phyloP scores from a whole-genome alignment of 2,113 vertebrate genomes.

The Urocolius indicus region DNA sequence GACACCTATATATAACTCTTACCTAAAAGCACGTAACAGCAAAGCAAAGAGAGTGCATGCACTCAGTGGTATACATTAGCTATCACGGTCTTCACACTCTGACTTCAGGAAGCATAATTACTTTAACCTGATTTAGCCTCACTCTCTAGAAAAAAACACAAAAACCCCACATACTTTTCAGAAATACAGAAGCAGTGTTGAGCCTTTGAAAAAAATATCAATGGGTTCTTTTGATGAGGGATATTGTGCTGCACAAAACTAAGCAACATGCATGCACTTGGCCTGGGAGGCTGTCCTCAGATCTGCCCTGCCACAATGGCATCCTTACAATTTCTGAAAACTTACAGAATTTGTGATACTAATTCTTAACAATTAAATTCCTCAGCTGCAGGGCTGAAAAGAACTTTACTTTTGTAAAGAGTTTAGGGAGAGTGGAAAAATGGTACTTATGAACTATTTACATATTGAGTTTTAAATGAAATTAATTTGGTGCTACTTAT shows the following conservation, averaged over 20 bases:
- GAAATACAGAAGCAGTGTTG: not conserved
- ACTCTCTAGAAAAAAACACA: not conserved
- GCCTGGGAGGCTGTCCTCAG: not conserved
- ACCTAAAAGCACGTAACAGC: conserved; percentile 13
- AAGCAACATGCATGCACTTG: not conserved
- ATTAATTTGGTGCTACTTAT: not conserved
- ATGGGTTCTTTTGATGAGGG: not conserved
- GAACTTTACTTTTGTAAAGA: not conserved
- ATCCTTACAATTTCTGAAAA: not conserved
- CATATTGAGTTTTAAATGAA: not conserved
- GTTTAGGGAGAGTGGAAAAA: not conserved
- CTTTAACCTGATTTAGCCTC: conserved; percentile 15
- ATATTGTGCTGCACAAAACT: fast-evolving
- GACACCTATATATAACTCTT: conserved; percentile 28
- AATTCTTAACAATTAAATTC: not conserved
- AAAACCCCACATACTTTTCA: not conserved
- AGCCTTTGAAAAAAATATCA: not conserved
- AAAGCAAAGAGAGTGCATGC: not conserved
- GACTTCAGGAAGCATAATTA: conserved; percentile 2
- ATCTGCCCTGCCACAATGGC: not conserved
- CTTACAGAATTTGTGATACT: not conserved
- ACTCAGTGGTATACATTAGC: not conserved
- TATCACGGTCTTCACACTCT: conserved; percentile 11
- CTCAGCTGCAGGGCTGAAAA: not conserved
- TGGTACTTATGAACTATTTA: not conserved